Evolutionary conservation across 2,888 invertebrate genomes (phyloP).

Genomic region (Drosophila nr. medialis): DNA sequence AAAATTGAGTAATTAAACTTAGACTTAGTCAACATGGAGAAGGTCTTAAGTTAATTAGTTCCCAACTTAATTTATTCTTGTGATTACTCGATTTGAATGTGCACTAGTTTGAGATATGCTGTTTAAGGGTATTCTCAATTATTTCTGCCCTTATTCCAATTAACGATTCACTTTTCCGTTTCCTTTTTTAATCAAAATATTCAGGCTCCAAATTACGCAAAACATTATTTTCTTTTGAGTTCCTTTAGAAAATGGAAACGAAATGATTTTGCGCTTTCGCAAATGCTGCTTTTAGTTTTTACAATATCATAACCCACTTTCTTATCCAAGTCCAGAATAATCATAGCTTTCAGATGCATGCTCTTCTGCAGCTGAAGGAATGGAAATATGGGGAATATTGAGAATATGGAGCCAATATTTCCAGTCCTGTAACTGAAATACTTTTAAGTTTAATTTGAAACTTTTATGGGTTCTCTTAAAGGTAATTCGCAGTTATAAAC

Average conservation of each 20-base stretch:
- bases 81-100: neutral
- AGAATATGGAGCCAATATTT: neutral
- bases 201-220: accelerated
- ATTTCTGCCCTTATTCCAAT: neutral
- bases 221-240: neutral
- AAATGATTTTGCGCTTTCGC: neutral
- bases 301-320: neutral
- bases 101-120: neutral
- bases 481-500: neutral
- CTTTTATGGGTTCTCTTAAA: neutral
- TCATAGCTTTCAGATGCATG: accelerated
- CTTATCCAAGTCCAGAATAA: neutral
- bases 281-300: neutral
- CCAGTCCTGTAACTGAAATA: neutral
- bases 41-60: neutral
- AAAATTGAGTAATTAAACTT: neutral
- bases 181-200: neutral
- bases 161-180: neutral
- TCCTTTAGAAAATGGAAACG: neutral
- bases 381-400: no score
- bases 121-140: accelerated
- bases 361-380: neutral
- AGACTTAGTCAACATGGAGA: neutral
- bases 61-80: neutral
- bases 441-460: neutral